Conservation (phyloP, 2,888 invertebrate genomes). For the Athetis lepigone region DNA sequence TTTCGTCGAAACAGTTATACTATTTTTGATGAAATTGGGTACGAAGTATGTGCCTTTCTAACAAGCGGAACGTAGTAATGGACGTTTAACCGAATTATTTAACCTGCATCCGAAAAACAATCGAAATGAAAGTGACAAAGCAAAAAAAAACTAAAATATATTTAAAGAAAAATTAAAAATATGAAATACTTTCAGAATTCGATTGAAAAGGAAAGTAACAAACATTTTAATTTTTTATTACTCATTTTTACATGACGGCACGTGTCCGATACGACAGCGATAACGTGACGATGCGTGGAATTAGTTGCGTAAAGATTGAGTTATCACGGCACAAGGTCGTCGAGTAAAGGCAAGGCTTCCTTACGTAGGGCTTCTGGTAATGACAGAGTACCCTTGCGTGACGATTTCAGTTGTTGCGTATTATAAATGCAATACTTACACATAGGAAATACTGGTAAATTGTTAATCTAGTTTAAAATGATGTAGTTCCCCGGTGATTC, state of each 20-base stretch:
- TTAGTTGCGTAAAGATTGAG: slow-evolving; percentile 21
- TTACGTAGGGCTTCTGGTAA: slow-evolving; percentile 47
- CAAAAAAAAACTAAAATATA: too few relatives aligned
- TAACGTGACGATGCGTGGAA: not conserved
- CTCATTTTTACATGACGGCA: not conserved
- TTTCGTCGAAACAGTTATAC: too few relatives aligned
- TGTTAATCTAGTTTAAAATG: not conserved
- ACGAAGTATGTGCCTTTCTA: too few relatives aligned
- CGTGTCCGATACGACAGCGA: slow-evolving; percentile 3
- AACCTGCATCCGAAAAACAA: too few relatives aligned
- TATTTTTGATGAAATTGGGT: too few relatives aligned
- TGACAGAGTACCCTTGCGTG: slow-evolving; percentile 10
- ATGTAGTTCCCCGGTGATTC: slow-evolving; percentile 1
- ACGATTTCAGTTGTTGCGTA: slow-evolving; percentile 10
- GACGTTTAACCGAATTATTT: too few relatives aligned
- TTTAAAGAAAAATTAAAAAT: not conserved
- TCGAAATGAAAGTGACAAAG: too few relatives aligned
- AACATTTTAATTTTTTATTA: not conserved
- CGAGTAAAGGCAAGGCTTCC: slow-evolving; percentile 46
- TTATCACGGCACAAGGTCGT: slow-evolving; percentile 56
- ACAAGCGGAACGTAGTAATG: too few relatives aligned
- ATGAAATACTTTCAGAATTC: not conserved
- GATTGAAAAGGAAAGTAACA: not conserved
- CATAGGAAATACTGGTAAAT: too few relatives aligned
- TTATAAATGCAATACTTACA: not conserved